Evolutionary conservation across 2,888 invertebrate genomes (phyloP).

Genomic region (Cheilosia scutellata): DNA sequence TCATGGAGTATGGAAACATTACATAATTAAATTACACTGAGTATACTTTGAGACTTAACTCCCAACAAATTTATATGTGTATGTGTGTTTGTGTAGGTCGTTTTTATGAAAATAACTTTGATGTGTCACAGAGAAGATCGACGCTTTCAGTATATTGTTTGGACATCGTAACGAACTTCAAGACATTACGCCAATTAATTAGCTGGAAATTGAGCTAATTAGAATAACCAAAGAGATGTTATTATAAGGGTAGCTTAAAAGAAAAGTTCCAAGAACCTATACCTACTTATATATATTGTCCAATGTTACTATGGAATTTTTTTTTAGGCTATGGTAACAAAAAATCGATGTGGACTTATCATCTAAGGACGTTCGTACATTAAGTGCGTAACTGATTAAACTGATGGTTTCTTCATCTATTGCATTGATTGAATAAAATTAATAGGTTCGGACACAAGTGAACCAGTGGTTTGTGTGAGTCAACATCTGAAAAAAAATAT

Average conservation of each 20-base stretch:
- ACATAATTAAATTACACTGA: not conserved
- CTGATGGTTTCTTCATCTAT: no score
- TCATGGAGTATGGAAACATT: not conserved
- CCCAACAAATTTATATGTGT: not conserved
- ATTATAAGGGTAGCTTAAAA: not conserved
- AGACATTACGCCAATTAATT: not conserved
- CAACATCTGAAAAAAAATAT: no score
- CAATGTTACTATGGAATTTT: no score
- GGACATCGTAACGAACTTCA: not conserved
- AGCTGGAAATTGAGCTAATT: not conserved
- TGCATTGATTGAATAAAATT: no score
- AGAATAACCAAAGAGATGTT: not conserved
- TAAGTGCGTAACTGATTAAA: no score
- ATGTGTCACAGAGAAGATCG: not conserved
- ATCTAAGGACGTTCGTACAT: no score
- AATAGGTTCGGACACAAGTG: no score
- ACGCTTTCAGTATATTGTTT: not conserved
- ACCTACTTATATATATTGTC: no score
- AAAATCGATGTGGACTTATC: no score
- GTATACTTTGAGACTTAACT: conserved; percentile 32
- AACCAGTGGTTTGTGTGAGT: no score
- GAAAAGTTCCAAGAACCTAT: not conserved
- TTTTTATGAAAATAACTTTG: not conserved
- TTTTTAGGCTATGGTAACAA: no score
- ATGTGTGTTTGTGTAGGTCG: not conserved